Conservation (phyloP, 2,888 invertebrate genomes). For the Caenorhabditis sp. region DNA sequence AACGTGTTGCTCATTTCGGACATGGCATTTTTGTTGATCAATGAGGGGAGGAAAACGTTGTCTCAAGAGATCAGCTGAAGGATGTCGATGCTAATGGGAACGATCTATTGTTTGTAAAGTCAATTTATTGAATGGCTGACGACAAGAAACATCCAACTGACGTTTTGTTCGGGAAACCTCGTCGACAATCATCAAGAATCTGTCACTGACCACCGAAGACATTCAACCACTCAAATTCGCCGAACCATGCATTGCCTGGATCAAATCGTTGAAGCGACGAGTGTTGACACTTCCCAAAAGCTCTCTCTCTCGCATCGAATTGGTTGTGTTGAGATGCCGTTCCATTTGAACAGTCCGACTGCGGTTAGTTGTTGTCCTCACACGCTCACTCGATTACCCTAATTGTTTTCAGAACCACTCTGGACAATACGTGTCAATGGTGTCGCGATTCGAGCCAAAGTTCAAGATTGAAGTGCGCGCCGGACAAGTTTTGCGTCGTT, state of each 20-base stretch:
- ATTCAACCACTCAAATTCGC: slow-evolving; percentile 4
- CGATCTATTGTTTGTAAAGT: slow-evolving; percentile 39
- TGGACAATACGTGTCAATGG: slow-evolving; percentile 92
- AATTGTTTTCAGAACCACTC: slow-evolving; percentile 75
- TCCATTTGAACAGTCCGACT: slow-evolving; percentile 76
- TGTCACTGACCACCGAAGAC: background rate
- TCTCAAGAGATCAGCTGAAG: slow-evolving; percentile 3
- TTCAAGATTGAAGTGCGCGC: slow-evolving; percentile 96
- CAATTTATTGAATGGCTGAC: slow-evolving; percentile 12
- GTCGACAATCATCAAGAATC: background rate
- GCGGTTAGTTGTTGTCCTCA: slow-evolving; percentile 7
- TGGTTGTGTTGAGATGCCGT: slow-evolving; percentile 70
- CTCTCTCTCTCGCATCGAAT: slow-evolving; percentile 47
- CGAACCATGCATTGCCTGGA: slow-evolving; percentile 16
- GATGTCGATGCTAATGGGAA: background rate
- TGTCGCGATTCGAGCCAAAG: slow-evolving; percentile 93
- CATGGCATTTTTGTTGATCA: background rate
- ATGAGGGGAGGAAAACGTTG: slow-evolving; percentile 14
- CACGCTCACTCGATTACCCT: too few species aligned
- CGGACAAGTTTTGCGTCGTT: slow-evolving; percentile 86
- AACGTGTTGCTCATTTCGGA: slow-evolving; percentile 9
- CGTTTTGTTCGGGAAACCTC: slow-evolving; percentile 13
- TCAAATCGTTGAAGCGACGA: slow-evolving; percentile 11
- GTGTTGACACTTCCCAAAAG: slow-evolving; percentile 14
- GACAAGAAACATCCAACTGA: slow-evolving; percentile 1